phyloP scores from a whole-genome alignment of 2,888 invertebrate genomes.

The Cataglyphis albicans region DNA sequence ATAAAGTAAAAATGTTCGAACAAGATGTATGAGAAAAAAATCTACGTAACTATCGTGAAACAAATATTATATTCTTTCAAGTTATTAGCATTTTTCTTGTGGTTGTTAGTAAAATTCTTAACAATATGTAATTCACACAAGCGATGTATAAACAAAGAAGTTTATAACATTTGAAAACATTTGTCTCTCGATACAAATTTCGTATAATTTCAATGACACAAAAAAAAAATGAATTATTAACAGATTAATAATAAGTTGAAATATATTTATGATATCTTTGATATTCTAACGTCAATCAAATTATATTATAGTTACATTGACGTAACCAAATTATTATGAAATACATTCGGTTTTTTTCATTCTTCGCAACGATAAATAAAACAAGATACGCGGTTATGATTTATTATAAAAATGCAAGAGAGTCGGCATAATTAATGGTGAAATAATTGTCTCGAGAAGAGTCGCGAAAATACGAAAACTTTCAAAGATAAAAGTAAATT shows the following conservation, averaged over 20 bases:
- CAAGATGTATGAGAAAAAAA: not conserved
- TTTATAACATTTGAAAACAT: not conserved
- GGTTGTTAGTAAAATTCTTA: not conserved
- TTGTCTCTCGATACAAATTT: not conserved
- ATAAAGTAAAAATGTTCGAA: constrained; percentile 33
- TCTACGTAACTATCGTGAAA: not conserved
- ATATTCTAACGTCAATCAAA: not conserved
- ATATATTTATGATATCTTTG: not conserved
- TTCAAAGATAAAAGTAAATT: not conserved
- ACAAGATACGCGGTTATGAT: constrained; percentile 50
- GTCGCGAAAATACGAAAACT: constrained; percentile 36
- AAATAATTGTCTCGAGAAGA: constrained; percentile 51
- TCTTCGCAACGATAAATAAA: constrained; percentile 11
- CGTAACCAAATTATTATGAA: not conserved
- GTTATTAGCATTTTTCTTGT: not conserved
- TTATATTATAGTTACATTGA: not conserved
- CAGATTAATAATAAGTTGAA: not conserved
- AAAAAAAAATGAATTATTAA: not conserved
- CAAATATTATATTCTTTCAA: constrained; percentile 14
- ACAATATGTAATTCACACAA: not conserved
- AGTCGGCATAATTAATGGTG: constrained; percentile 53
- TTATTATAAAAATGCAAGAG: constrained; percentile 56
- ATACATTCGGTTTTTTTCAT: not conserved
- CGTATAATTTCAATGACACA: not conserved
- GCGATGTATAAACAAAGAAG: not conserved